Conservation (phyloP, 2,888 invertebrate genomes). For the Branchinecta sandiegonensis region DNA sequence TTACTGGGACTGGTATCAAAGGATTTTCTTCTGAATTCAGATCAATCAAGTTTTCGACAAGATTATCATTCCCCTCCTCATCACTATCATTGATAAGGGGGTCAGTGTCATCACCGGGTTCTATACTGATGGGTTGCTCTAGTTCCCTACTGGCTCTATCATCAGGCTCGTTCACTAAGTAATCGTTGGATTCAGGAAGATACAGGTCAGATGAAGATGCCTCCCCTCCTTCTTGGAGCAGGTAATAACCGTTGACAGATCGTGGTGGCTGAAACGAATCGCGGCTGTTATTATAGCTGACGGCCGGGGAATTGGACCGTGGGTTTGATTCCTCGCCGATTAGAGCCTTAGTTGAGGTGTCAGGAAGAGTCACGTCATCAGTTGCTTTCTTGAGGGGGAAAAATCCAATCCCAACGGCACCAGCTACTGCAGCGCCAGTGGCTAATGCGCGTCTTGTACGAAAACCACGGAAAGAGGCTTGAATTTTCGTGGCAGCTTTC, state of each 20-base stretch:
- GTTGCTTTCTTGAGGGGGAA: slow-evolving; percentile 2
- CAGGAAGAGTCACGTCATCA: neutral
- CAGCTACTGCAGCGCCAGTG: neutral
- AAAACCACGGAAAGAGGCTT: slow-evolving; percentile 21
- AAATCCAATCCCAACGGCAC: slow-evolving; percentile 1
- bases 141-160: neutral
- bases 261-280: neutral
- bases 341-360: neutral
- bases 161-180: neutral
- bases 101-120: slow-evolving; percentile 8
- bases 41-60: neutral
- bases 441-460: slow-evolving; percentile 19
- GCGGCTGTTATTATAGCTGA: neutral
- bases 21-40: neutral
- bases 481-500: slow-evolving; percentile 21
- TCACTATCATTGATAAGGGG: slow-evolving; percentile 11
- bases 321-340: no score
- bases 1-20: no score
- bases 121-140: neutral
- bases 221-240: neutral
- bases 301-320: neutral
- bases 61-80: neutral
- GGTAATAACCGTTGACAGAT: neutral
- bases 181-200: neutral
- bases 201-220: neutral